Evolutionary conservation across 2,888 invertebrate genomes (phyloP).

Genomic region (Drepana falcataria): DNA sequence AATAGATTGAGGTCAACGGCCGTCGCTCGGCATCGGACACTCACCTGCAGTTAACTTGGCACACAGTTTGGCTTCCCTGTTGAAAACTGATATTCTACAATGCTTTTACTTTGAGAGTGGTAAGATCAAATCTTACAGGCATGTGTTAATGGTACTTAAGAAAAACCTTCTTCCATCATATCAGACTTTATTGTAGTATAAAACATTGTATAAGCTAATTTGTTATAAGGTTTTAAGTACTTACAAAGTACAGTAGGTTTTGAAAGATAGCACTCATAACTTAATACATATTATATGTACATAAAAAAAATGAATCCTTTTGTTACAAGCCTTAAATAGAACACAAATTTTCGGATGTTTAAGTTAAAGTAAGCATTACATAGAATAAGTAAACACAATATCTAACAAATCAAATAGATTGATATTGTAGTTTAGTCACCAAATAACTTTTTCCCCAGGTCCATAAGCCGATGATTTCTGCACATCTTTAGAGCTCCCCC

Average conservation of each 20-base stretch:
- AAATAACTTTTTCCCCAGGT: conserved; percentile 91
- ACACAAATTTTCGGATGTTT: neutral
- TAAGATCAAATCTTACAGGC: conserved; percentile 3
- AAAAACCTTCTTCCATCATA: neutral
- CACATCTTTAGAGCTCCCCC: conserved; percentile 90
- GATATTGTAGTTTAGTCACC: conserved; percentile 81
- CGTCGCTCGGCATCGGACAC: conserved; percentile 49
- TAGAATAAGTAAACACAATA: conserved; percentile 31
- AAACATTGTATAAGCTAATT: neutral
- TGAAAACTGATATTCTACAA: conserved; percentile 50
- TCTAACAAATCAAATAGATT: conserved; percentile 18
- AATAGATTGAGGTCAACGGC: conserved; percentile 63
- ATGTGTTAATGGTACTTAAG: conserved; percentile 10
- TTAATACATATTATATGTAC: neutral
- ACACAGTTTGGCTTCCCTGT: conserved; percentile 27
- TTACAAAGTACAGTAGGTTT: neutral
- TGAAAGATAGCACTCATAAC: neutral
- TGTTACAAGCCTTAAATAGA: neutral
- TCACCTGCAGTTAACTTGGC: conserved; percentile 66
- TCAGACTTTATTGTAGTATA: neutral
- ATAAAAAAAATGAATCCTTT: neutral
- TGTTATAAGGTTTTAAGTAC: neutral
- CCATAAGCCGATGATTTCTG: conserved; percentile 92
- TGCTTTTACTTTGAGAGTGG: too few relatives aligned
- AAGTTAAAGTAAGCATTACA: conserved; percentile 29